These are phyloP conservation scores for Drosophila triauraria DNA, from an alignment of 1,140 invertebrate species.

Conservation along the genomic window DNA sequence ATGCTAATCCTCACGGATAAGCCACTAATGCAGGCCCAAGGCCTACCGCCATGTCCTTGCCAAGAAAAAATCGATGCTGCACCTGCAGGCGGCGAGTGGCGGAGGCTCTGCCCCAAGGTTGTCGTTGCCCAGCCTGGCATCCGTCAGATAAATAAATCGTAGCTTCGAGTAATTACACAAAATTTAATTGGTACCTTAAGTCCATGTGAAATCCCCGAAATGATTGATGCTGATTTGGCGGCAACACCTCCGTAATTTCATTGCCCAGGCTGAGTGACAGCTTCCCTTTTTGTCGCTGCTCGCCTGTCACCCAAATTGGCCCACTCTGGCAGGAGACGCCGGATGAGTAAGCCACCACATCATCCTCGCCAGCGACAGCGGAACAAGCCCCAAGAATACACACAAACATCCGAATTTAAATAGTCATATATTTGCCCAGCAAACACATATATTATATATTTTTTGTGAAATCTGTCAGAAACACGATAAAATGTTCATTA, in stretches of 20 bases:
- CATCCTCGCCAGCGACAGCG: conserved; percentile 16
- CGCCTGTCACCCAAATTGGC: conserved; percentile 57
- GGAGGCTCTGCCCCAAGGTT: conserved; percentile 26
- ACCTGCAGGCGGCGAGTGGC: conserved; percentile 5
- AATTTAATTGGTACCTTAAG: conserved; percentile 3
- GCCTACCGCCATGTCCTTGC: conserved; percentile 23
- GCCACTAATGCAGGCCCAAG: conserved; percentile 35
- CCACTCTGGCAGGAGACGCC: conserved; percentile 15
- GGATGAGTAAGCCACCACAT: conserved; percentile 39
- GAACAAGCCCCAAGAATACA: conserved; percentile 39
- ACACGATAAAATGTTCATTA: conserved; percentile 31
- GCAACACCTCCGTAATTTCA: conserved; percentile 18
- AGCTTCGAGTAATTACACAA: conserved; percentile 18
- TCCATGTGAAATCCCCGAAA: neutral
- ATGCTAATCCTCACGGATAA: conserved; percentile 3
- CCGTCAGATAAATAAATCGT: neutral
- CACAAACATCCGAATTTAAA: conserved; percentile 30
- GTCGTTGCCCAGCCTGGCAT: neutral
- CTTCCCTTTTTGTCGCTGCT: conserved; percentile 24
- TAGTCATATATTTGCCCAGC: conserved; percentile 39
- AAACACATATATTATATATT: conserved; percentile 4
- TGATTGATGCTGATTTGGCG: conserved; percentile 42
- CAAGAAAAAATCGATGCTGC: conserved; percentile 40
- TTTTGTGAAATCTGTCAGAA: conserved; percentile 11
- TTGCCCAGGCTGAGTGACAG: conserved; percentile 49